Conservation (phyloP, 1,140 invertebrate species). For the Zaprionus camerounensis region DNA sequence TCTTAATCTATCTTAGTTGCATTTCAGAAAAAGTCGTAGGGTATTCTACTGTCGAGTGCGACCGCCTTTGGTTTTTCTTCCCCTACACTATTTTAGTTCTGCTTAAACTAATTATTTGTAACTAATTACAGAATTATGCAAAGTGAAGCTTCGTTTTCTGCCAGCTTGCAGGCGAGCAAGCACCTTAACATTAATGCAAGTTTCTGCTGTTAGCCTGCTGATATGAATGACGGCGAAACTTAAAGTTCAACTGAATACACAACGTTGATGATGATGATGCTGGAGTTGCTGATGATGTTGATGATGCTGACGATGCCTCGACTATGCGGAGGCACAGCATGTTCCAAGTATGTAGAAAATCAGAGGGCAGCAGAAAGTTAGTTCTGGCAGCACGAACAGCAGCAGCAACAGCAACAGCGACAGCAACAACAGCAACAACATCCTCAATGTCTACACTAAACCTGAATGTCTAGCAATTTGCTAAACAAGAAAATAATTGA, state of each 20-base stretch:
- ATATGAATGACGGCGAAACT: conserved; percentile 28
- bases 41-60: too few relatives aligned
- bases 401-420: conserved; percentile 34
- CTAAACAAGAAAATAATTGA: conserved; percentile 81
- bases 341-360: conserved; percentile 23
- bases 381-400: conserved; percentile 17
- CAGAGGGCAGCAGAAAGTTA: conserved; percentile 17
- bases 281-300: conserved; percentile 3
- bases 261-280: conserved; percentile 16
- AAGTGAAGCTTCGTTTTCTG: not conserved
- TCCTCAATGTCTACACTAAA: conserved; percentile 60
- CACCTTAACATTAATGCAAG: conserved; percentile 26
- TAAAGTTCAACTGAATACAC: conserved; percentile 37
- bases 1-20: too few relatives aligned
- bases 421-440: not conserved
- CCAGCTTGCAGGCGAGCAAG: not conserved
- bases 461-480: conserved; percentile 77
- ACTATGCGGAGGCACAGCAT: conserved; percentile 10
- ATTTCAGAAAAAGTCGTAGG: too few relatives aligned
- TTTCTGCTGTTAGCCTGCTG: conserved; percentile 55
- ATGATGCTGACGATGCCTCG: conserved; percentile 33
- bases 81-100: not conserved
- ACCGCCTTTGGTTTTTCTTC: not conserved
- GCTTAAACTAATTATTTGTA: not conserved
- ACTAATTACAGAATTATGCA: conserved; percentile 1